phyloP scores from a whole-genome alignment of 2,113 vertebrate species.

The Hippolais icterina region DNA sequence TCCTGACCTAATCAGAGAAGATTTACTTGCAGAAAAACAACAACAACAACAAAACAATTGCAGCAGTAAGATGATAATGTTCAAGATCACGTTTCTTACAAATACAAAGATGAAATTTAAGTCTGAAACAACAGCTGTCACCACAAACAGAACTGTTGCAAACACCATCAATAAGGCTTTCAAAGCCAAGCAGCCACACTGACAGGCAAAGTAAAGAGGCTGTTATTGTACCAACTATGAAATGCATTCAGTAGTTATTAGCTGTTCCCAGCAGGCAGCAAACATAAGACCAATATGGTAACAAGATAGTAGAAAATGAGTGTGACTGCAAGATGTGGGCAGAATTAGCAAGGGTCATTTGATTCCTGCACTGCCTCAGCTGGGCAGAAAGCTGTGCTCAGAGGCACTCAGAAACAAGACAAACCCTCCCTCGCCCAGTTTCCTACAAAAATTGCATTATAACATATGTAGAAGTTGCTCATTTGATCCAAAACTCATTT shows the following conservation, averaged over 20 bases:
- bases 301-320: constrained; percentile 42
- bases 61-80: background rate
- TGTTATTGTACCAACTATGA: constrained; percentile 7
- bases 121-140: constrained; percentile 37
- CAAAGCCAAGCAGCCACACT: constrained; percentile 1
- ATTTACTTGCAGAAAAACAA: background rate
- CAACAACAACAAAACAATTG: background rate
- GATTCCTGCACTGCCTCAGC: background rate
- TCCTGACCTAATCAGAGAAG: background rate
- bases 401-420: background rate
- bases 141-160: constrained; percentile 15
- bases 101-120: constrained; percentile 24
- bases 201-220: background rate
- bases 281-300: constrained; percentile 18
- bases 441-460: background rate
- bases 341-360: constrained; percentile 23
- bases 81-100: background rate
- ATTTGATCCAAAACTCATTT: background rate
- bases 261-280: constrained; percentile 40
- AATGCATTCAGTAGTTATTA: constrained; percentile 26
- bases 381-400: background rate
- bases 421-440: background rate
- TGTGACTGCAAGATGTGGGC: background rate
- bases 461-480: background rate
- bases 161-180: constrained; percentile 44